phyloP scores from a whole-genome alignment of 2,888 invertebrate species.

The Cheilosia variabilis region DNA sequence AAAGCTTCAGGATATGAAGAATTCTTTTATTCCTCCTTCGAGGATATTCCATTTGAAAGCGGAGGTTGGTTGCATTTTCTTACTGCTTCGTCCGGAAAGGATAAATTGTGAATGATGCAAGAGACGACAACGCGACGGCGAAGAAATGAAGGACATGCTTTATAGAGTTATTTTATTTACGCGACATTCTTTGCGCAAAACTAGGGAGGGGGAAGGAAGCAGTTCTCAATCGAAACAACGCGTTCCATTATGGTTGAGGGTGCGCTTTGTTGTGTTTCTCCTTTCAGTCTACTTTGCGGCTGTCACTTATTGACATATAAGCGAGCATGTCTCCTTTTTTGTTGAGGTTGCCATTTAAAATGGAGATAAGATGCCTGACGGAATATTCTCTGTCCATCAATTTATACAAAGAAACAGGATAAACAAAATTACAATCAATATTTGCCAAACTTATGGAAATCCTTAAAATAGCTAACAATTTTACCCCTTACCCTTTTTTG shows the following conservation, averaged over 20 bases:
- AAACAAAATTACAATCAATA: too few species aligned
- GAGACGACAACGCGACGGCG: background rate
- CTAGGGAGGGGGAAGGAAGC: background rate
- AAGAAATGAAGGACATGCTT: constrained; percentile 31
- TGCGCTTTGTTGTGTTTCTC: background rate
- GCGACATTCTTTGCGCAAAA: constrained; percentile 4
- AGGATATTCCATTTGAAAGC: constrained; percentile 25
- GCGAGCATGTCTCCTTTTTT: background rate
- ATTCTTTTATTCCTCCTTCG: constrained; percentile 21
- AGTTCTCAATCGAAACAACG: constrained; percentile 20
- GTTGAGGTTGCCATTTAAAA: background rate
- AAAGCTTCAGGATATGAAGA: constrained; percentile 25
- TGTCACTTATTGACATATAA: background rate
- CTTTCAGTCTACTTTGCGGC: background rate
- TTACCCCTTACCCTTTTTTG: too few species aligned
- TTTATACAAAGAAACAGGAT: too few species aligned
- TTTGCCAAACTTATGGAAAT: too few species aligned
- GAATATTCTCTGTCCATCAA: too few species aligned
- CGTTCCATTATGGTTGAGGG: constrained; percentile 14
- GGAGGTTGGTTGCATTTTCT: constrained; percentile 13
- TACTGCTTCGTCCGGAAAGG: background rate
- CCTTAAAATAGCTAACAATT: too few species aligned
- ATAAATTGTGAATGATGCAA: constrained; percentile 12
- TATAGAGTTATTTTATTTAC: constrained; percentile 29
- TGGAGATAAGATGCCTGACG: background rate